Evolutionary conservation across 2,888 invertebrate species (phyloP).

Genomic region (Melieria crassipennis): DNA sequence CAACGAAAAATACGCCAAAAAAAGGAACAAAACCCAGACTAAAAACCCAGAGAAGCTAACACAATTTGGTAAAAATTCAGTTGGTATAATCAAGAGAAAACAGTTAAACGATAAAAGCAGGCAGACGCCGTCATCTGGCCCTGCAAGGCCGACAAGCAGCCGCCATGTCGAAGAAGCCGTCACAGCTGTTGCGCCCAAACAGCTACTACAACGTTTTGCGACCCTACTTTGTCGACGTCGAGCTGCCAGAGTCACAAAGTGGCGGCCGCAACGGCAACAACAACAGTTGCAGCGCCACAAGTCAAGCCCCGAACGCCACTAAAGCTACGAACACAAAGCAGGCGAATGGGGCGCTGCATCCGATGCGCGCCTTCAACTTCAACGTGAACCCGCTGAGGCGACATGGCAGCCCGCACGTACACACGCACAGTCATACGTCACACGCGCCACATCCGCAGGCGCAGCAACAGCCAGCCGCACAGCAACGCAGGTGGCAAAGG

Average conservation of each 20-base stretch:
- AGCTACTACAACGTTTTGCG: slow-evolving; percentile 21
- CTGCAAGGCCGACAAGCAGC: background rate
- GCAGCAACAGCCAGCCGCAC: background rate
- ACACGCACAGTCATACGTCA: too few relatives aligned
- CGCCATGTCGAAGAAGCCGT: background rate
- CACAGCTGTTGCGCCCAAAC: slow-evolving; percentile 15
- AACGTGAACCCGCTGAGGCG: slow-evolving; percentile 26
- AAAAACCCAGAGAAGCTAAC: background rate
- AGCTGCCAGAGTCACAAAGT: background rate
- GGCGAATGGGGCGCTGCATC: background rate
- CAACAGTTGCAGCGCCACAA: background rate
- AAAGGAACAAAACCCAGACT: background rate
- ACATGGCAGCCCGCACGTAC: too few relatives aligned
- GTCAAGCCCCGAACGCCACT: slow-evolving; percentile 3
- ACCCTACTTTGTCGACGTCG: slow-evolving; percentile 17
- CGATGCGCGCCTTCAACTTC: slow-evolving; percentile 15
- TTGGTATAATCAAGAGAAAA: too few relatives aligned
- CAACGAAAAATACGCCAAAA: too few relatives aligned
- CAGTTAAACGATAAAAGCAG: too few relatives aligned
- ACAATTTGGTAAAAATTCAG: background rate
- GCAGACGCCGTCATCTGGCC: too few relatives aligned
- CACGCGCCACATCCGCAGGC: too few relatives aligned
- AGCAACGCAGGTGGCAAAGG: background rate
- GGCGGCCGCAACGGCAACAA: background rate
- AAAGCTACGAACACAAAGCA: background rate